phyloP scores from a whole-genome alignment of 2,797 vertebrate genomes.

The Phoeniculus purpureus region DNA sequence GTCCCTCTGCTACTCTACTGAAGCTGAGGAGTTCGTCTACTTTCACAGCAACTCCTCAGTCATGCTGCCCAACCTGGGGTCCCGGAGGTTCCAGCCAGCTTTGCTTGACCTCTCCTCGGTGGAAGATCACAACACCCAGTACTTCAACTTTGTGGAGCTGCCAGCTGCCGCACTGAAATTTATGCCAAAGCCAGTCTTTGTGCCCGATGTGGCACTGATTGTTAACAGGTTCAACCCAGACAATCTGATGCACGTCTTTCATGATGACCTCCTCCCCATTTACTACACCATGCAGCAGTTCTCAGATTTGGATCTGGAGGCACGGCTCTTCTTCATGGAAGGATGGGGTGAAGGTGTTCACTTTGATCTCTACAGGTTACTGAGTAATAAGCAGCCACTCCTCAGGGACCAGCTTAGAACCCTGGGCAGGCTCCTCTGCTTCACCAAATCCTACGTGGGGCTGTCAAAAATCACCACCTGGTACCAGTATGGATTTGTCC shows the following conservation, averaged over 20 bases:
- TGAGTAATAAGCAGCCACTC: constrained; percentile 94
- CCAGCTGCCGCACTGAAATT: constrained; percentile 91
- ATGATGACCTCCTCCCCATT: constrained; percentile 93
- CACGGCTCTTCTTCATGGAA: constrained; percentile 96
- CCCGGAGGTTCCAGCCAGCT: constrained; percentile 94
- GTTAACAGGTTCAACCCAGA: constrained; percentile 96
- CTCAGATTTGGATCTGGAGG: constrained; percentile 87
- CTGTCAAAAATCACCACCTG: constrained; percentile 97
- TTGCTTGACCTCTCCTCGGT: constrained; percentile 95
- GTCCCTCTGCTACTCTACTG: constrained; percentile 93
- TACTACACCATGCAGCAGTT: constrained; percentile 98
- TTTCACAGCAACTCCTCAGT: constrained; percentile 93
- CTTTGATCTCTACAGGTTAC: constrained; percentile 92
- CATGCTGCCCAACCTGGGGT: constrained; percentile 95
- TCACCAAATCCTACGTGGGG: constrained; percentile 93
- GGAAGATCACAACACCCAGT: constrained; percentile 98
- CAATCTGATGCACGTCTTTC: constrained; percentile 98
- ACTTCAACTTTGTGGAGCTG: constrained; percentile 97
- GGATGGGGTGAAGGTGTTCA: constrained; percentile 93
- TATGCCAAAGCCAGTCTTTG: constrained; percentile 95
- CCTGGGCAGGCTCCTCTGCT: constrained; percentile 94
- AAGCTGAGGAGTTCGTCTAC: constrained; percentile 96
- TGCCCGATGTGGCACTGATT: constrained; percentile 93
- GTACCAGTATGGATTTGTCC: constrained; percentile 98
- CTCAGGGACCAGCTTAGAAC: constrained; percentile 90